A percentile compares a stretch with the other conserved stretches of the same genome.
phyloP scores from a whole-genome alignment of 2,888 invertebrate species.

The Dryococelus australis region DNA sequence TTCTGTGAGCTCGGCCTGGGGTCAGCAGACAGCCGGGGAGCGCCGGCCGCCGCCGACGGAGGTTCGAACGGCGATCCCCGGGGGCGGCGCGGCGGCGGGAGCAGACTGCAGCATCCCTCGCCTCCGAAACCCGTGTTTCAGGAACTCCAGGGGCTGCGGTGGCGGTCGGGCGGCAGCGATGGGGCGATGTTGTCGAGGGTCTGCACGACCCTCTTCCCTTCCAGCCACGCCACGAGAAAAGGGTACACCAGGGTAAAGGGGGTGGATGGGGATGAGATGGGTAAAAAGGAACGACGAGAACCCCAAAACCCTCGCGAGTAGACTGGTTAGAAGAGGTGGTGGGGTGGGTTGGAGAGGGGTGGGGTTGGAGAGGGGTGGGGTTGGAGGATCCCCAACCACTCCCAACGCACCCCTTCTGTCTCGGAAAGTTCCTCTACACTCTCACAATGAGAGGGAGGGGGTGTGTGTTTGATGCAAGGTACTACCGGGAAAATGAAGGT shows the following conservation, averaged over 20 bases:
- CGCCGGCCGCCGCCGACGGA: background rate
- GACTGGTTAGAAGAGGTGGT: background rate
- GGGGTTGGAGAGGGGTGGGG: background rate
- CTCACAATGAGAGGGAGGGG: background rate
- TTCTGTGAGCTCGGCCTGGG: no score
- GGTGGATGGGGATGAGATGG: background rate
- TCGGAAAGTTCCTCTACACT: background rate
- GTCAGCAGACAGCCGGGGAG: no score
- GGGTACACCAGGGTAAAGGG: background rate
- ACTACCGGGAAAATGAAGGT: background rate
- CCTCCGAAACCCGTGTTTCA: background rate
- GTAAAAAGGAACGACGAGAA: constrained; percentile 1
- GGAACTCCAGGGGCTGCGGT: background rate
- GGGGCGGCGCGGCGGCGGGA: background rate
- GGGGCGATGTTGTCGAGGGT: background rate
- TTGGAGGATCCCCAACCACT: background rate
- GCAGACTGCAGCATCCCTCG: background rate
- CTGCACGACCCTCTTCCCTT: background rate
- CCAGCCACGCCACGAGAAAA: background rate
- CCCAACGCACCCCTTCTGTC: background rate
- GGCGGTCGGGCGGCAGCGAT: background rate
- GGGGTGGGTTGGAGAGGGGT: background rate
- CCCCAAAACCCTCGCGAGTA: constrained; percentile 4
- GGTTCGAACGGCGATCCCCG: background rate
- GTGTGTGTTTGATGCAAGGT: background rate